Evolutionary conservation across 2,888 invertebrate species (phyloP).

Genomic region (Microctonus aethiopoides): DNA sequence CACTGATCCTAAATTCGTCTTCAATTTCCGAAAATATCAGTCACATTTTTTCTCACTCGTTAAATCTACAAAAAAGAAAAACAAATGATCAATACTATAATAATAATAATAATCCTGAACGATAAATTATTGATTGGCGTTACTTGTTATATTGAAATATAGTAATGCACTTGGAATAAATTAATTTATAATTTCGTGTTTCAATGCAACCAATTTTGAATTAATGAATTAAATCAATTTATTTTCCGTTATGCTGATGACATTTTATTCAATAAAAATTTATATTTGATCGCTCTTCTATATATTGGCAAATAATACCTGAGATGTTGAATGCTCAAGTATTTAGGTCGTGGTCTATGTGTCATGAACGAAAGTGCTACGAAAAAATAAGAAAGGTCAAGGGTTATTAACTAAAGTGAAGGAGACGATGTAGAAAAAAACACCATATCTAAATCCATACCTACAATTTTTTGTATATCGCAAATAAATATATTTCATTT

Average conservation of each 20-base stretch:
- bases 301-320: not conserved
- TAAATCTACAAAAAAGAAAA: not conserved
- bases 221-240: too few species aligned
- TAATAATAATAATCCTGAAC: not conserved
- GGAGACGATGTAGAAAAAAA: not conserved
- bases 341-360: slow-evolving; percentile 22
- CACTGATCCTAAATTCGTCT: not conserved
- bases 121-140: too few species aligned
- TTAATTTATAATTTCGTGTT: too few species aligned
- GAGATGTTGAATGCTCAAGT: not conserved
- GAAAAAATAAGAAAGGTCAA: slow-evolving; percentile 38
- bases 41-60: not conserved
- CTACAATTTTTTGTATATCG: too few species aligned
- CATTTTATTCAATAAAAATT: too few species aligned
- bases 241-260: too few species aligned
- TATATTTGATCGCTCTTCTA: too few species aligned
- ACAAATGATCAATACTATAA: not conserved
- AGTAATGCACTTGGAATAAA: too few species aligned
- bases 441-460: too few species aligned
- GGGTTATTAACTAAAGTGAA: slow-evolving; percentile 32
- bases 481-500: too few species aligned
- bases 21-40: not conserved
- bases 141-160: too few species aligned
- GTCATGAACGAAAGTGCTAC: slow-evolving; percentile 12
- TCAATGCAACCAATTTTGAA: too few species aligned